phyloP scores from a whole-genome alignment of 1,140 invertebrate genomes.

The Drosophila nasuta region DNA sequence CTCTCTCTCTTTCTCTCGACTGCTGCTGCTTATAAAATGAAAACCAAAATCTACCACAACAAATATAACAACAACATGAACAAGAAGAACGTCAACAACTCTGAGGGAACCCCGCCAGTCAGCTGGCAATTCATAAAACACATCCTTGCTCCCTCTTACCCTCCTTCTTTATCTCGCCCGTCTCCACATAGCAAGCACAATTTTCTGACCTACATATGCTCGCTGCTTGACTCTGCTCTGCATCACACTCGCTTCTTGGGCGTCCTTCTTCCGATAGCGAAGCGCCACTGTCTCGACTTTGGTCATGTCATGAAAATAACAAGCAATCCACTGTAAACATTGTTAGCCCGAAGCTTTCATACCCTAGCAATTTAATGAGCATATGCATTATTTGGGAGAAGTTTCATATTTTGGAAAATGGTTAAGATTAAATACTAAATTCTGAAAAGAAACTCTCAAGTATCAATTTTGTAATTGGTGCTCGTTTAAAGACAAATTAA shows the following conservation, averaged over 20 bases:
- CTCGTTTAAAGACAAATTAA: too few relatives aligned
- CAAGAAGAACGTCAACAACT: background rate
- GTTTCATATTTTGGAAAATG: too few relatives aligned
- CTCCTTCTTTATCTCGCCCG: too few relatives aligned
- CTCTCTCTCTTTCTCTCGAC: background rate
- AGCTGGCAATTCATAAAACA: constrained; percentile 78
- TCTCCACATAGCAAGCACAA: constrained; percentile 20
- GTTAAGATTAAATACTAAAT: too few relatives aligned
- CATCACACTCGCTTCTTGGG: constrained; percentile 54
- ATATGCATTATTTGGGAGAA: background rate
- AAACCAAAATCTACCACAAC: constrained; percentile 69
- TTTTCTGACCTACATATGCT: constrained; percentile 73
- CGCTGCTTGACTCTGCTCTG: constrained; percentile 61
- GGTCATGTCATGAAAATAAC: constrained; percentile 28
- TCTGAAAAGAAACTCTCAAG: too few relatives aligned
- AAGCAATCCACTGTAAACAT: background rate
- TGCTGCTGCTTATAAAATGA: constrained; percentile 63
- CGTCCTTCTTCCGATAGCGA: constrained; percentile 48
- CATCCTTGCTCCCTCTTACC: background rate
- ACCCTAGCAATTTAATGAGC: background rate
- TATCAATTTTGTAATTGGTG: too few relatives aligned
- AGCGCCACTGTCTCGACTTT: constrained; percentile 41
- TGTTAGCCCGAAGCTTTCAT: constrained; percentile 10
- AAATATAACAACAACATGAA: background rate
- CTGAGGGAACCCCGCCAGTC: constrained; percentile 37